Conservation (phyloP, 2,113 vertebrate genomes). For the Telmatochromis sp. region DNA sequence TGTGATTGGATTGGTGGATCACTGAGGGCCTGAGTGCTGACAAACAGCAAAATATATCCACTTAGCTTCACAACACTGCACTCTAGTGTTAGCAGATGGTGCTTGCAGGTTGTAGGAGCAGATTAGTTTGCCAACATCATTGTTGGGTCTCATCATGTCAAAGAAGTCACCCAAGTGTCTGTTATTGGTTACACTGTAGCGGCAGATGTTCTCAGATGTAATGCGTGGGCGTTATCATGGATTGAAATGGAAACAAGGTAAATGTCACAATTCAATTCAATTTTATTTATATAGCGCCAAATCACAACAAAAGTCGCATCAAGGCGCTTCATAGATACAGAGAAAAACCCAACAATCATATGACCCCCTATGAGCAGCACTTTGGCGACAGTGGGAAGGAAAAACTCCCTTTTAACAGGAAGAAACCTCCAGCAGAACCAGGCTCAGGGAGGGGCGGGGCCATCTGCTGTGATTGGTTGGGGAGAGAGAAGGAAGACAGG, state of each 20-base stretch:
- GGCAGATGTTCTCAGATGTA: not conserved
- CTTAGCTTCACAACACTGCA: not conserved
- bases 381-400: too few relatives aligned
- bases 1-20: not conserved
- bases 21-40: not conserved
- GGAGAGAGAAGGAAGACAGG: too few relatives aligned
- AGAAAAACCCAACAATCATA: too few relatives aligned
- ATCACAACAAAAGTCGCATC: too few relatives aligned
- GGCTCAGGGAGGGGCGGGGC: too few relatives aligned
- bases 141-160: not conserved
- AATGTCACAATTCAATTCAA: not conserved
- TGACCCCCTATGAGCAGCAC: too few relatives aligned
- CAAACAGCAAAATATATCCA: not conserved
- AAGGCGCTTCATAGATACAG: too few relatives aligned
- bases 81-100: not conserved
- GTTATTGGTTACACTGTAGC: not conserved
- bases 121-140: not conserved
- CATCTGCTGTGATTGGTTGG: too few relatives aligned
- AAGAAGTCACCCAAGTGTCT: not conserved
- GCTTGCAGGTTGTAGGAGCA: not conserved
- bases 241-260: not conserved
- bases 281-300: too few relatives aligned
- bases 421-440: too few relatives aligned
- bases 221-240: not conserved
- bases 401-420: too few relatives aligned